A percentile compares a stretch with the other conserved stretches of the same genome.
Evolutionary conservation across 2,888 invertebrate genomes (phyloP).

Genomic region (Rapana venosa): DNA sequence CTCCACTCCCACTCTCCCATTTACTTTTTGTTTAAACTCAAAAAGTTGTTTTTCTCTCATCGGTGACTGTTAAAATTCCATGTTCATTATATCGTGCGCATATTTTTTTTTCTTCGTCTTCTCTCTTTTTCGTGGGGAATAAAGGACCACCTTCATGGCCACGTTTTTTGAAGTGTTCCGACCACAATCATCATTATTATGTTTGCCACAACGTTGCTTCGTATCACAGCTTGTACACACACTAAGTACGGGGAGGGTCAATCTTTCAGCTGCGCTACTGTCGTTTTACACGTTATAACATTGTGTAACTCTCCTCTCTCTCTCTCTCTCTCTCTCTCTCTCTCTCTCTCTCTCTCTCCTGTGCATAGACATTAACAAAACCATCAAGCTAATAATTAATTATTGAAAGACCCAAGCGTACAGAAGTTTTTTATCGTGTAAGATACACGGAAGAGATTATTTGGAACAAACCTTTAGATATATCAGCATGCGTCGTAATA

Average conservation of each 20-base stretch:
- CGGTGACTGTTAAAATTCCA: neutral
- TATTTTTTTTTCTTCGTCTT: neutral
- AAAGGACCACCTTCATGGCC: neutral
- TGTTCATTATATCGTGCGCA: neutral
- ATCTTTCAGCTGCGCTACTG: neutral
- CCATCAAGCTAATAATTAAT: too few relatives aligned
- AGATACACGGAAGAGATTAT: too few relatives aligned
- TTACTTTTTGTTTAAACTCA: neutral
- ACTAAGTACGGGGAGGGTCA: neutral
- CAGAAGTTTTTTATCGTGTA: too few relatives aligned
- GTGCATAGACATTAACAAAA: too few relatives aligned
- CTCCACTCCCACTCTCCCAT: neutral
- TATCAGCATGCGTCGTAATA: too few relatives aligned
- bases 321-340: neutral
- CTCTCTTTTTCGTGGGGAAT: neutral
- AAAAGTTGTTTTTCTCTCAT: neutral
- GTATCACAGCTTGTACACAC: neutral
- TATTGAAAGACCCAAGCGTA: too few relatives aligned
- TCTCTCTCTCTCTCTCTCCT: neutral
- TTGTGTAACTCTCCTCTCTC: neutral
- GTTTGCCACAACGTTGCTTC: neutral
- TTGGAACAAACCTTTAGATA: too few relatives aligned
- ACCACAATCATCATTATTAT: neutral
- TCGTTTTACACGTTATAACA: neutral
- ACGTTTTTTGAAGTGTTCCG: neutral